These are phyloP conservation scores for Torymus texanus DNA, from an alignment of 2,888 invertebrate genomes.

Conservation along the genomic window DNA sequence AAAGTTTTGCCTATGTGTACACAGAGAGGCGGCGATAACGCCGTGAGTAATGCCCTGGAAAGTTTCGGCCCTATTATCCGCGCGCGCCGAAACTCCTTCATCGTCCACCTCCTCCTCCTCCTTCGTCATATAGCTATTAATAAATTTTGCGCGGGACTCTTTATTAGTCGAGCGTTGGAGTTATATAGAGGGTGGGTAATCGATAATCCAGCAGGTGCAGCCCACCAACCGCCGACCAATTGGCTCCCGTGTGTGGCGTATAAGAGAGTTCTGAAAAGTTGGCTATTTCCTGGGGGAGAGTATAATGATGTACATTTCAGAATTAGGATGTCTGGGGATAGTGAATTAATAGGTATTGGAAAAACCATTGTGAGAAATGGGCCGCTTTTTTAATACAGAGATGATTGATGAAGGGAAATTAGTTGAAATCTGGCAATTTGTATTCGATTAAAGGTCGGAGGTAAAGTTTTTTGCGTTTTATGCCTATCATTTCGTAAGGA, in stretches of 20 bases:
- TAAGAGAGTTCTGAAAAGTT: background rate
- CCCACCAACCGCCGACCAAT: background rate
- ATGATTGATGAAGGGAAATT: no score
- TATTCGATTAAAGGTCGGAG: no score
- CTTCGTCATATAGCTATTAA: slow-evolving; percentile 58
- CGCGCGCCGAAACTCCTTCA: slow-evolving; percentile 49
- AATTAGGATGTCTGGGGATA: background rate
- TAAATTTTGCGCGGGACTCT: slow-evolving; percentile 59
- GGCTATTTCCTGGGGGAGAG: background rate
- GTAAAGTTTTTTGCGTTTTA: no score
- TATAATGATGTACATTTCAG: slow-evolving; percentile 2
- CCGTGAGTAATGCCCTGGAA: slow-evolving; percentile 25
- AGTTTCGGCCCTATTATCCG: slow-evolving; percentile 55
- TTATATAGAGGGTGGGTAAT: slow-evolving; percentile 52
- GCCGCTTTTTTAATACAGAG: no score
- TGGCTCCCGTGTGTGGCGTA: background rate
- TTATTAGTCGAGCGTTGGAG: slow-evolving; percentile 46
- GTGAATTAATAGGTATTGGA: no score
- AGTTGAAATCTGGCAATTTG: no score
- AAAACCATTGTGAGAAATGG: no score
- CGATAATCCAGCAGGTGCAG: slow-evolving; percentile 56
- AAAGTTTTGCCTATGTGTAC: slow-evolving; percentile 17
- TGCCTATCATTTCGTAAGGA: no score
- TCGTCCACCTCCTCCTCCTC: slow-evolving; percentile 43
- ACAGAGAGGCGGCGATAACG: background rate